phyloP scores from a whole-genome alignment of 2,888 invertebrate species.

The Phortica magna region DNA sequence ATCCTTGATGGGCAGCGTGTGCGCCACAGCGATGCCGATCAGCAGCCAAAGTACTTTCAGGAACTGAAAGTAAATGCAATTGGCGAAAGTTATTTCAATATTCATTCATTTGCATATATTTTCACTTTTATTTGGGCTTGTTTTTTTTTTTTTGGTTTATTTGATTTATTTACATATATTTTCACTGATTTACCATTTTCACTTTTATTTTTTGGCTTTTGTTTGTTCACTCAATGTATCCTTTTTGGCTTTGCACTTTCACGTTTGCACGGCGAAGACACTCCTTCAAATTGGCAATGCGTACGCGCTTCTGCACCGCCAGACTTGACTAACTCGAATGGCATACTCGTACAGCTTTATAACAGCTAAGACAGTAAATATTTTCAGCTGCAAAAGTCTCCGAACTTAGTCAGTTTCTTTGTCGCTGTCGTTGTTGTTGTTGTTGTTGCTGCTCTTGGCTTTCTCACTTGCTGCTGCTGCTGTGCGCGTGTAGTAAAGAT shows the following conservation, averaged over 20 bases:
- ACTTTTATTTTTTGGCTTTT: not conserved
- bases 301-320: constrained; percentile 35
- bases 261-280: not conserved
- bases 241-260: constrained; percentile 1
- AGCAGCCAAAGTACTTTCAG: not conserved
- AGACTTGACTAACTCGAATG: constrained; percentile 44
- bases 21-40: not conserved
- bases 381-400: constrained; percentile 31
- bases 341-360: constrained; percentile 45
- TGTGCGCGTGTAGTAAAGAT: not conserved
- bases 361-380: constrained; percentile 29
- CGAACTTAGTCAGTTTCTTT: constrained; percentile 6
- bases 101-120: not conserved
- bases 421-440: not conserved
- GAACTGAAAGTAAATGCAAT: constrained; percentile 4
- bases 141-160: not conserved
- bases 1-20: constrained; percentile 44
- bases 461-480: not conserved
- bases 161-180: not conserved
- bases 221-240: not conserved
- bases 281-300: constrained; percentile 2
- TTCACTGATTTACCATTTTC: constrained; percentile 21
- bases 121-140: constrained; percentile 19
- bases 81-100: not conserved
- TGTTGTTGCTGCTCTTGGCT: not conserved